Evolutionary conservation across 2,888 invertebrate genomes (phyloP), one percentile per base, ranked within the genome.

Genomic region (Cantharis rustica): DNA sequence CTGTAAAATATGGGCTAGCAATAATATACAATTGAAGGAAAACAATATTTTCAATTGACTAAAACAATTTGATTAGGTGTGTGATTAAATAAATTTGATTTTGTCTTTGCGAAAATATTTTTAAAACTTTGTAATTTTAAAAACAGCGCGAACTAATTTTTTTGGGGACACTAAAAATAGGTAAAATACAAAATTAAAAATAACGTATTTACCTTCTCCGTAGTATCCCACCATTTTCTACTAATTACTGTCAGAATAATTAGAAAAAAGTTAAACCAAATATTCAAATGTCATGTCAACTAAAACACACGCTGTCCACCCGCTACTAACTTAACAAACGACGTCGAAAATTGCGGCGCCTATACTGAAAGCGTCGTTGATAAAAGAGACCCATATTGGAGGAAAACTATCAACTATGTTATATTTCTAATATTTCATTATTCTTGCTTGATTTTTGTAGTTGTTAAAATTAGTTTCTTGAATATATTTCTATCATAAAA

Each of bases 141-240:
- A 66, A 20, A n/a, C n/a, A 20, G 64, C 64, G 64, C 64, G 20
- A 66, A 23, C n/a, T 47, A 47, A n/a, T 47, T 47, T 47, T 47
- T 66, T 23, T 66, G 64, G 13, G 64, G 10, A 66, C 5, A 66
- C 20, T 66, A 66, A 66, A 66, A 66, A 66, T 66, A 66, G 16
- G 20, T n/a, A 69, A 69, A 26, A 69, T 15, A 16, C 16, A 69
- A 27, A 69, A 31, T 69, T 63, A 73, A 47, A 79, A 76, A 79
- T 64, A 72, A 75, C 11, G 66, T 47, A 68, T 75, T 80, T 84
- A 84, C 84, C 84, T 80, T 84, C 82, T 75, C 80, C 83, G 73
- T 83, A 83, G 72, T 83, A 82, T 72, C 84, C 84, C 69, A 84
- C 84, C 84, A 84, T 84, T 78, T 80, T 83, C 23, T 68, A 73